phyloP scores from a whole-genome alignment of 2,888 invertebrate species.

The Amphipoea lucens region DNA sequence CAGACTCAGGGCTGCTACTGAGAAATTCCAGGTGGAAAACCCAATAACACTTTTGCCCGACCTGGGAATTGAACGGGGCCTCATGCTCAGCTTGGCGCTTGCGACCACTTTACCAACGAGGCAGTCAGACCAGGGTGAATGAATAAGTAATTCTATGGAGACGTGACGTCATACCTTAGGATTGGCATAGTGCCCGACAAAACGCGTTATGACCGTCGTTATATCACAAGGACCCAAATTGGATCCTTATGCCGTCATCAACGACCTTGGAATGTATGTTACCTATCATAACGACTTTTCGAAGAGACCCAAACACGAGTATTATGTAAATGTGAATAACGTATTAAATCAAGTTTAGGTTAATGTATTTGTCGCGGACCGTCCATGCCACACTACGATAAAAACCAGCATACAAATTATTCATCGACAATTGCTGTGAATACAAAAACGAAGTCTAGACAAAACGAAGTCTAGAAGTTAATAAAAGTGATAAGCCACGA shows the following conservation, averaged over 20 bases:
- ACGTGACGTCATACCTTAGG: background rate
- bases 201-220: background rate
- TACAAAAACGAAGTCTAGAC: slow-evolving; percentile 28
- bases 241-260: slow-evolving; percentile 28
- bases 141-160: slow-evolving; percentile 1
- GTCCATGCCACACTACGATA: slow-evolving; percentile 6
- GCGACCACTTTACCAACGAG: too few species aligned
- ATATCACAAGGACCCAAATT: slow-evolving; percentile 24
- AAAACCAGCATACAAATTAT: slow-evolving; percentile 33
- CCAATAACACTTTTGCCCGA: too few species aligned
- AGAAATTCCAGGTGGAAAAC: too few species aligned
- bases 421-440: slow-evolving; percentile 17
- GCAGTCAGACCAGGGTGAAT: too few species aligned
- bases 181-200: slow-evolving; percentile 32
- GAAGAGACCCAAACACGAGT: slow-evolving; percentile 27
- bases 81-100: too few species aligned
- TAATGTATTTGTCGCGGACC: slow-evolving; percentile 29
- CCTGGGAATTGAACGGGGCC: too few species aligned
- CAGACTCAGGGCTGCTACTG: too few species aligned
- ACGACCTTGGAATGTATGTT: slow-evolving; percentile 19
- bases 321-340: slow-evolving; percentile 26
- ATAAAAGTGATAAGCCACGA: slow-evolving; percentile 37
- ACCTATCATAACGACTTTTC: slow-evolving; percentile 22
- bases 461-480: slow-evolving; percentile 14
- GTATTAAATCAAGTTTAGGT: slow-evolving; percentile 40